A percentile compares a stretch with the other conserved stretches of the same genome.
Conservation (phyloP, 2,888 invertebrate species). For the Pyrgus malvae region DNA sequence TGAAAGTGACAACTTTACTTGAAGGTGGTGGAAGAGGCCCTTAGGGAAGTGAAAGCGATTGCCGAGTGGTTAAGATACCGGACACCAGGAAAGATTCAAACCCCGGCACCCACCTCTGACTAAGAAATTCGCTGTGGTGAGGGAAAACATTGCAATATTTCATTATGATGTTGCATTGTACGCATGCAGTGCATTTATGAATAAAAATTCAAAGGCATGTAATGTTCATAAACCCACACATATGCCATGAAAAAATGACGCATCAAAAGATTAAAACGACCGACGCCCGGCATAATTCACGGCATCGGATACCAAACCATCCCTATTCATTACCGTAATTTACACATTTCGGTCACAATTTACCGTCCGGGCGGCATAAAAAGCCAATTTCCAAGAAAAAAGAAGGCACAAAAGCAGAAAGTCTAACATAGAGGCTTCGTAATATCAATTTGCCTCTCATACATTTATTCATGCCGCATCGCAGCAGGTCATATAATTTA, state of each 20-base stretch:
- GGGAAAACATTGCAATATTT: no score
- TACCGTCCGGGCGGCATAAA: constrained; percentile 62
- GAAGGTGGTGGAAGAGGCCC: no score
- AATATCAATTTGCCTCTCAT: constrained; percentile 80
- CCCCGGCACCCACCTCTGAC: no score
- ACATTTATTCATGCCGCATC: constrained; percentile 74
- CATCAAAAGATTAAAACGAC: constrained; percentile 5
- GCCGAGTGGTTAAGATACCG: no score
- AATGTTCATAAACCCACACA: background rate
- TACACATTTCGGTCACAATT: constrained; percentile 73
- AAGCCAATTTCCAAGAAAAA: constrained; percentile 59
- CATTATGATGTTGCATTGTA: no score
- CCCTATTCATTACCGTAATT: constrained; percentile 67
- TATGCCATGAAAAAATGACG: background rate
- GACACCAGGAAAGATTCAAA: no score
- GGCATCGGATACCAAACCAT: constrained; percentile 31
- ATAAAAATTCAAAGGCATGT: no score
- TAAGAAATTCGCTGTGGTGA: no score
- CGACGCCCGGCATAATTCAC: constrained; percentile 6
- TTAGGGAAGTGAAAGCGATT: no score
- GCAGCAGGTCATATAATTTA: constrained; percentile 78
- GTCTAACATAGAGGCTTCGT: constrained; percentile 53
- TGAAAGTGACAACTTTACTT: no score
- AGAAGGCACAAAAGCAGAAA: constrained; percentile 58
- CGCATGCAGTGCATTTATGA: no score